phyloP scores from a whole-genome alignment of 2,797 vertebrate genomes.

The Sebastolobus alascanus region DNA sequence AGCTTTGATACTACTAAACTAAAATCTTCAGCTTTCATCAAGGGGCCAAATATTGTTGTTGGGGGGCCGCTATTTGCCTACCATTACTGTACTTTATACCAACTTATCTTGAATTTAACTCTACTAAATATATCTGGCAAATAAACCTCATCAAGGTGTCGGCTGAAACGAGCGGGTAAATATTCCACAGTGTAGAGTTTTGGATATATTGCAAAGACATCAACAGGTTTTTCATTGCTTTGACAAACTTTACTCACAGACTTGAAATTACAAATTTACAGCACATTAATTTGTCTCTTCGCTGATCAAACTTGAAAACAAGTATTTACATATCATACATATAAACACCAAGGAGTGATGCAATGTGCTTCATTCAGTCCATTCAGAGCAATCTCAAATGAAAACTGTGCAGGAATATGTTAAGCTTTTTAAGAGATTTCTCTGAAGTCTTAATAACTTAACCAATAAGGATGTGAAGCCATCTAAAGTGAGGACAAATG shows the following conservation, averaged over 20 bases:
- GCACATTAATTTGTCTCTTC: conserved; percentile 5
- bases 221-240: background rate
- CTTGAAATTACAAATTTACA: conserved; percentile 52
- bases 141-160: background rate
- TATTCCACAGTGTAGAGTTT: background rate
- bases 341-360: background rate
- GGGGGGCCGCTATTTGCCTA: too few relatives aligned
- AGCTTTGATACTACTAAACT: background rate
- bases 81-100: background rate
- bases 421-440: background rate
- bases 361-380: conserved; percentile 30
- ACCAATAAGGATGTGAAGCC: background rate
- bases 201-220: background rate
- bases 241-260: conserved; percentile 61
- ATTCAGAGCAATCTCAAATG: conserved; percentile 45
- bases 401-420: conserved; percentile 31
- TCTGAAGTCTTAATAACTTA: conserved; percentile 6
- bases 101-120: background rate
- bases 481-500: background rate
- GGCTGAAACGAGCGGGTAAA: background rate
- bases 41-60: background rate
- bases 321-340: conserved; percentile 64
- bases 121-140: background rate
- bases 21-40: background rate
- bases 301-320: conserved; percentile 42